These are phyloP conservation scores for Urechis unicinctus DNA, from an alignment of 2,888 invertebrate genomes.

Conservation along the genomic window DNA sequence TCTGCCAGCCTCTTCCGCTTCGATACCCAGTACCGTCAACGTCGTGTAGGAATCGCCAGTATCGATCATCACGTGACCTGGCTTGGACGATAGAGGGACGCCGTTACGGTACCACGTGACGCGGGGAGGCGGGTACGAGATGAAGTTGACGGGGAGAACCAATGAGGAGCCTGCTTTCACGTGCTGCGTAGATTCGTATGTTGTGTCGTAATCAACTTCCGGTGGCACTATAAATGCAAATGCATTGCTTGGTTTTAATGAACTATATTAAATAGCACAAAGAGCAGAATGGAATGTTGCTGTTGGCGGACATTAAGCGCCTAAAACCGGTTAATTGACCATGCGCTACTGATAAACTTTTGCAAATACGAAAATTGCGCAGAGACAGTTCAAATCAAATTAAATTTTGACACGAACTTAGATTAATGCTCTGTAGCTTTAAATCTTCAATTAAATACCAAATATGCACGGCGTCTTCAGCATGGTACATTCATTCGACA, in stretches of 20 bases:
- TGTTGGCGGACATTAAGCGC: too few relatives aligned
- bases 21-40: constrained; percentile 19
- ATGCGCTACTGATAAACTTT: too few relatives aligned
- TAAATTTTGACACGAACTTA: too few relatives aligned
- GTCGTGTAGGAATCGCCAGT: constrained; percentile 21
- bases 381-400: too few relatives aligned
- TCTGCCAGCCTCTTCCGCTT: constrained; percentile 24
- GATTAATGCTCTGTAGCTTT: too few relatives aligned
- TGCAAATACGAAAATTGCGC: too few relatives aligned
- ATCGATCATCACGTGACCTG: constrained; percentile 21
- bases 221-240: constrained; percentile 16
- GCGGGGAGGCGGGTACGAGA: constrained; percentile 48
- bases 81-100: constrained; percentile 10
- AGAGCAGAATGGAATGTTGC: neutral
- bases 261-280: too few relatives aligned
- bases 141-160: constrained; percentile 27
- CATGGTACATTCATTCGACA: too few relatives aligned
- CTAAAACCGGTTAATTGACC: too few relatives aligned
- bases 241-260: too few relatives aligned
- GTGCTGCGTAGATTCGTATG: constrained; percentile 16
- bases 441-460: too few relatives aligned
- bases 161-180: constrained; percentile 20
- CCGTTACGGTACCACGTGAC: constrained; percentile 43
- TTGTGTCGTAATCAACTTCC: constrained; percentile 15
- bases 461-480: too few relatives aligned